Percentiles rank a stretch among this genome's conserved stretches.
These are phyloP conservation scores for Smutsia temminckii DNA, from an alignment of 2,797 vertebrate species.

Conservation along the genomic window DNA sequence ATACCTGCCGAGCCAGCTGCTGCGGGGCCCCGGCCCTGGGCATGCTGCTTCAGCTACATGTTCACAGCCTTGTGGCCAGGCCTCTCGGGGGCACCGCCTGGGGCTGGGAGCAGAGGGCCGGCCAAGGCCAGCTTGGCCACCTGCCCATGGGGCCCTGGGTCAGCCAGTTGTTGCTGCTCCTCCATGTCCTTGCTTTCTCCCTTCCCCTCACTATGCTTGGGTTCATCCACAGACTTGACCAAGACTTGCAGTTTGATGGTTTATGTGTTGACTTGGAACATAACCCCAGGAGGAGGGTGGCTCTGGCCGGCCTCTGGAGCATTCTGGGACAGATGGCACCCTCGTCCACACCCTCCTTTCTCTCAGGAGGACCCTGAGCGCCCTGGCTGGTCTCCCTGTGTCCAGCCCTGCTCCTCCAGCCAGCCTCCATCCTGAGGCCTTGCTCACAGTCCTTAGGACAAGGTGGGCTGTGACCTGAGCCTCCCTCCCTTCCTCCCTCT, in stretches of 20 bases:
- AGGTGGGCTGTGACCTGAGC: background rate
- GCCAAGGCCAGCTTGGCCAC: background rate
- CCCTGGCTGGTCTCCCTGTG: background rate
- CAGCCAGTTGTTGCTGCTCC: background rate
- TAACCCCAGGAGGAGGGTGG: background rate
- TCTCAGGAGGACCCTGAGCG: background rate
- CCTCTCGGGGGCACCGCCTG: background rate
- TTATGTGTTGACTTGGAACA: background rate
- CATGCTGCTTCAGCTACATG: background rate
- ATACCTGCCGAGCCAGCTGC: background rate
- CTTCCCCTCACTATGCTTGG: background rate
- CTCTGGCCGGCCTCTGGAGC: background rate
- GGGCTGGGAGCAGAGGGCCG: background rate
- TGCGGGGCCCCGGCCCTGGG: too few relatives aligned
- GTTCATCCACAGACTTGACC: background rate
- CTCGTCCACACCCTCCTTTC: background rate
- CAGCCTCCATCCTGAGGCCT: background rate
- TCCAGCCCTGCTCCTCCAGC: background rate
- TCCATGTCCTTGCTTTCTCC: background rate
- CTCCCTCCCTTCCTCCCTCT: background rate
- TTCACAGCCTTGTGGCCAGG: background rate
- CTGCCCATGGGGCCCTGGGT: background rate
- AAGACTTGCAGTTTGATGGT: background rate
- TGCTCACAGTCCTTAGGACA: background rate
- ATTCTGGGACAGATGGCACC: accelerated